Conservation (phyloP, 2,888 invertebrate genomes). For the Saturnia pavonia region DNA sequence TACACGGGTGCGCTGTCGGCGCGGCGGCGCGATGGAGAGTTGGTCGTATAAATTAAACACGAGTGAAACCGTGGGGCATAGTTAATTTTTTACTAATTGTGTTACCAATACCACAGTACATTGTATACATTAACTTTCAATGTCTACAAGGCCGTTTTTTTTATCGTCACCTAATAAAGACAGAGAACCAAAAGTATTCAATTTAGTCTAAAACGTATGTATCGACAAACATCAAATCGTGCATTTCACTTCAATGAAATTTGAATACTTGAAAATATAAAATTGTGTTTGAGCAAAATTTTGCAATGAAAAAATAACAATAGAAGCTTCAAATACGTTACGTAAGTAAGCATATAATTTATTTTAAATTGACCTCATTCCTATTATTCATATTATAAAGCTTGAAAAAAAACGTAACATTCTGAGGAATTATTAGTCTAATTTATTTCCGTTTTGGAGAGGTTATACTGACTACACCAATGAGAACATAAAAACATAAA, state of each 20-base stretch:
- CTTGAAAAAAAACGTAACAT: no score
- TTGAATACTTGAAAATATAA: neutral
- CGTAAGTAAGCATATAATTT: neutral
- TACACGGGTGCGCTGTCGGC: no score
- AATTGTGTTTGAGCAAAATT: neutral
- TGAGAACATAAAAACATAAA: neutral
- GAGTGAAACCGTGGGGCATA: no score
- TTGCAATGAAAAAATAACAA: neutral
- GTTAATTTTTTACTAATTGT: no score
- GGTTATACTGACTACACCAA: neutral
- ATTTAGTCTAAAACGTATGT: neutral
- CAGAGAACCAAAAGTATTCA: neutral
- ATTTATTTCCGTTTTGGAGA: no score
- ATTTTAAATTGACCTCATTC: neutral
- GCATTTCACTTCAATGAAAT: neutral
- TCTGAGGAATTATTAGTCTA: neutral
- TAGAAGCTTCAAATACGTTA: no score
- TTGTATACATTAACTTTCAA: slow-evolving; percentile 33
- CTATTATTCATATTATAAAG: neutral
- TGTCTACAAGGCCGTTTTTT: slow-evolving; percentile 36
- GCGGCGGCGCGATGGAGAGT: no score
- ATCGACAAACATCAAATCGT: neutral
- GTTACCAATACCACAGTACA: neutral
- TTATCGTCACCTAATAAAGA: slow-evolving; percentile 24
- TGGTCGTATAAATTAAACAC: no score